Evolutionary conservation across 1,140 invertebrate species (phyloP).

Genomic region (Pantala flavescens): DNA sequence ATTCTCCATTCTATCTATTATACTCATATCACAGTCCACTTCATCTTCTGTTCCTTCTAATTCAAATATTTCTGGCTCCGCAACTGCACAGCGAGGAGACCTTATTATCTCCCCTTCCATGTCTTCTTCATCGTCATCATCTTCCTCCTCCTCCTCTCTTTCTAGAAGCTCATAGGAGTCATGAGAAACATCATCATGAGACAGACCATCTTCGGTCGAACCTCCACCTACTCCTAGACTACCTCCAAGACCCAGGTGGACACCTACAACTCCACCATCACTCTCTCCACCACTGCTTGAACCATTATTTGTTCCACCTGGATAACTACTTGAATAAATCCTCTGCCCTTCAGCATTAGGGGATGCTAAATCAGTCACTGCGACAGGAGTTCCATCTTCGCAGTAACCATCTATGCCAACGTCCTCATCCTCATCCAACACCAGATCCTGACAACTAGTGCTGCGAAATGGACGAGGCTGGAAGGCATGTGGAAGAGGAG

Average conservation of each 20-base stretch:
- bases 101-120: background rate
- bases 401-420: background rate
- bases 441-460: constrained; percentile 49
- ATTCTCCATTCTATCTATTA: constrained; percentile 11
- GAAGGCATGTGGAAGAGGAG: constrained; percentile 35
- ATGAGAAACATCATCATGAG: constrained; percentile 76
- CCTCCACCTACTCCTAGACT: background rate
- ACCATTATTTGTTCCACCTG: constrained; percentile 55
- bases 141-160: constrained; percentile 25
- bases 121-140: constrained; percentile 24
- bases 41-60: constrained; percentile 12
- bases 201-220: constrained; percentile 29
- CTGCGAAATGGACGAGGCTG: constrained; percentile 57
- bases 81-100: constrained; percentile 2
- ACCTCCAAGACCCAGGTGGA: background rate
- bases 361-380: background rate
- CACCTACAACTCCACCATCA: constrained; percentile 24
- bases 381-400: background rate
- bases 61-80: constrained; percentile 12
- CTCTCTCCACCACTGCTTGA: constrained; percentile 51
- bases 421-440: constrained; percentile 11
- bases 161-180: constrained; percentile 80
- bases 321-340: constrained; percentile 74
- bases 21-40: constrained; percentile 22
- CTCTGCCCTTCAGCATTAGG: background rate